Percentiles rank a stretch among this genome's conserved stretches.
phyloP scores from a whole-genome alignment of 1,140 invertebrate genomes.

The Melitaea cinxia region DNA sequence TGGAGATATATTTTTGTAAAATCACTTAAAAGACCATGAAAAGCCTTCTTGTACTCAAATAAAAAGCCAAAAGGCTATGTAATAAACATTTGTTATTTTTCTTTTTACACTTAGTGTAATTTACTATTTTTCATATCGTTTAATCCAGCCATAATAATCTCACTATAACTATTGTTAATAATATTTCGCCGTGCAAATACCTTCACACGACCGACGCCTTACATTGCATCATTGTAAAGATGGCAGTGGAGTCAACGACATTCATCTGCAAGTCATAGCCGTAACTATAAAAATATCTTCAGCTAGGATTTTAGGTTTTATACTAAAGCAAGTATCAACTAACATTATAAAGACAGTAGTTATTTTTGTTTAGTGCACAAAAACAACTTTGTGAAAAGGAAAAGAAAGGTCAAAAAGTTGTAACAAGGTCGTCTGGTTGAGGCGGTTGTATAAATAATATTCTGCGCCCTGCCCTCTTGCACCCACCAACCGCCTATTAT shows the following conservation, averaged over 20 bases:
- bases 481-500: conserved; percentile 43
- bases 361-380: too few species aligned
- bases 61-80: too few species aligned
- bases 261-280: conserved; percentile 51
- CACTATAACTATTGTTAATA: neutral
- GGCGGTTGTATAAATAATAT: conserved; percentile 69
- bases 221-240: conserved; percentile 61
- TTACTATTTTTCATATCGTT: neutral
- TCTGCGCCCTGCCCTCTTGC: conserved; percentile 45
- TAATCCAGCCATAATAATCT: neutral
- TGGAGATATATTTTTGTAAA: too few species aligned
- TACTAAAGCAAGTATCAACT: neutral
- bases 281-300: conserved; percentile 23
- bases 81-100: too few species aligned
- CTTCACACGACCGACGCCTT: conserved; percentile 44
- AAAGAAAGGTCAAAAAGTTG: conserved; percentile 38
- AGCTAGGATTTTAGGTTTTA: conserved; percentile 17
- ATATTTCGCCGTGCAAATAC: conserved; percentile 51
- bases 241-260: conserved; percentile 59
- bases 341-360: conserved; percentile 4
- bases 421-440: conserved; percentile 62
- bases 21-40: too few species aligned
- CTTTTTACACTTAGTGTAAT: too few species aligned
- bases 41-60: too few species aligned
- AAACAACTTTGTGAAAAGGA: conserved; percentile 27